These are phyloP conservation scores for Leptoteleia sp. DNA, from an alignment of 1,140 invertebrate genomes.

Conservation along the genomic window DNA sequence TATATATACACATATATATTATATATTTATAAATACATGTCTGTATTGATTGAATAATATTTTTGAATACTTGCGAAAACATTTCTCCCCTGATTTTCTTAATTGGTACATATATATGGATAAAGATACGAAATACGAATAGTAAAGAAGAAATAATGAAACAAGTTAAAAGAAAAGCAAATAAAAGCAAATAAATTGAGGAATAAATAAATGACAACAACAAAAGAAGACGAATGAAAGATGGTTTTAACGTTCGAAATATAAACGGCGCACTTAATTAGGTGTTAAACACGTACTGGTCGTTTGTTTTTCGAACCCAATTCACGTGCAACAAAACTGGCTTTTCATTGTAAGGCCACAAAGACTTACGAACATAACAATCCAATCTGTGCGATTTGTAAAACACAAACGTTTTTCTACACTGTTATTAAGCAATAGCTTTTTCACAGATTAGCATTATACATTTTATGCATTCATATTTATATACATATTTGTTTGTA, in stretches of 20 bases:
- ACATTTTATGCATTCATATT: too few species aligned
- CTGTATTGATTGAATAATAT: conserved; percentile 45
- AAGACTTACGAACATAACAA: too few species aligned
- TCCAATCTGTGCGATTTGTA: conserved; percentile 38
- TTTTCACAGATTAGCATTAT: conserved; percentile 74
- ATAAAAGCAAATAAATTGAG: background rate
- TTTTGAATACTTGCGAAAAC: conserved; percentile 51
- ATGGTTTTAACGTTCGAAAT: conserved; percentile 12
- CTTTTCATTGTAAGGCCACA: too few species aligned
- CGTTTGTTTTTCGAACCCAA: too few species aligned
- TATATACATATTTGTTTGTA: too few species aligned
- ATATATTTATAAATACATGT: conserved; percentile 51
- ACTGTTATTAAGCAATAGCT: conserved; percentile 76
- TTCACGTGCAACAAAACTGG: too few species aligned
- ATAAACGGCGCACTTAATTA: conserved; percentile 4
- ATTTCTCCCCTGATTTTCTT: conserved; percentile 72
- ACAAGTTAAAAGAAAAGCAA: too few species aligned
- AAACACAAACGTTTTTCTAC: conserved; percentile 72
- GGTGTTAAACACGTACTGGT: too few species aligned
- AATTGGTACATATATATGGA: too few species aligned
- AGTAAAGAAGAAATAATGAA: background rate
- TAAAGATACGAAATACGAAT: conserved; percentile 50
- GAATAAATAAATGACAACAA: background rate
- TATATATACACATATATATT: conserved; percentile 33
- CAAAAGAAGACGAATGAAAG: background rate